Percentiles rank a stretch among this genome's conserved stretches.
Conservation (phyloP, 2,888 invertebrate species). For the Xanthostigma xanthostigma region DNA sequence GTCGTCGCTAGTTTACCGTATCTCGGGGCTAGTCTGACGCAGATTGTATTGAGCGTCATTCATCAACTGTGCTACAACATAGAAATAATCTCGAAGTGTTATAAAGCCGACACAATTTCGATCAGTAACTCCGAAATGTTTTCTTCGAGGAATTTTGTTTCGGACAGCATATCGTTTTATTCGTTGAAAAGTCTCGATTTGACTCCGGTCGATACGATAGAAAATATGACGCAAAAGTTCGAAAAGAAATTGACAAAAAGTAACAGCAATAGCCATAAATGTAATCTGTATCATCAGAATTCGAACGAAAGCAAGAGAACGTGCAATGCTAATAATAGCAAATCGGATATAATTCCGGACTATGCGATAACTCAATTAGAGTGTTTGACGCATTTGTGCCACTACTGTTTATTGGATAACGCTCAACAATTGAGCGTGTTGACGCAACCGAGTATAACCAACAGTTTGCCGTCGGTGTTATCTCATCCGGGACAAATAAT, state of each 20-base stretch:
- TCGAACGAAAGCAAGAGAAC: neutral
- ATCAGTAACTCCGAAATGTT: too few relatives aligned
- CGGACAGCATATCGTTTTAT: neutral
- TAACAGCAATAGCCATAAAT: neutral
- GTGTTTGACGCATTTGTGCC: slow-evolving; percentile 61
- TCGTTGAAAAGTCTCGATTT: slow-evolving; percentile 2
- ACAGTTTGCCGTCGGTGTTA: slow-evolving; percentile 34
- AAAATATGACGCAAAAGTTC: neutral
- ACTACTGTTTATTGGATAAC: slow-evolving; percentile 62
- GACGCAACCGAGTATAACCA: slow-evolving; percentile 35
- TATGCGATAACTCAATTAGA: slow-evolving; percentile 65
- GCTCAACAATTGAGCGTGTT: slow-evolving; percentile 43
- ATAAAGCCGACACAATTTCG: slow-evolving; percentile 19
- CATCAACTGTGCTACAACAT: slow-evolving; percentile 68
- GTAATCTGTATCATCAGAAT: too few relatives aligned
- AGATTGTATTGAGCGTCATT: slow-evolving; percentile 61
- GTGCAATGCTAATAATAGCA: neutral
- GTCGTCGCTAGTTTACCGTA: slow-evolving; percentile 68
- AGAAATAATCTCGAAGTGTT: slow-evolving; percentile 40
- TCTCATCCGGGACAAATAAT: slow-evolving; percentile 57
- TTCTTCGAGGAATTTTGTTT: neutral
- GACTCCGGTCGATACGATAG: slow-evolving; percentile 3
- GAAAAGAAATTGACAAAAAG: neutral
- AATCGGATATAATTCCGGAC: slow-evolving; percentile 20
- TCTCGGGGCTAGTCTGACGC: slow-evolving; percentile 59